A percentile compares a stretch with the other conserved stretches of the same genome.
These are phyloP conservation scores for Cataglyphis altisquamis DNA, from an alignment of 2,888 invertebrate genomes.

Conservation along the genomic window DNA sequence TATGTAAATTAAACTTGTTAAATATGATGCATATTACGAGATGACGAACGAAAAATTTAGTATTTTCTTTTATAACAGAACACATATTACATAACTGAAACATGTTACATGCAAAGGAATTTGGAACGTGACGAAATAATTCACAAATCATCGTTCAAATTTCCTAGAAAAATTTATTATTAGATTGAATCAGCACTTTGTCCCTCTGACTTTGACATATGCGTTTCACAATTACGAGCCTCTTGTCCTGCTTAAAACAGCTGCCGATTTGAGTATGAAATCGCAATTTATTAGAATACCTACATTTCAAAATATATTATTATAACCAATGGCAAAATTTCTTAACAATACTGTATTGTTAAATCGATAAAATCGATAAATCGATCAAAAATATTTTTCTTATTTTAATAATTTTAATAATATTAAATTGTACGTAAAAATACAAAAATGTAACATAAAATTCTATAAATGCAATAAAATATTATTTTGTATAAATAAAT, in stretches of 20 bases:
- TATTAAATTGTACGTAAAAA: neutral
- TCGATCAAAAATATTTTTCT: neutral
- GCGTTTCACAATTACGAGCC: conserved; percentile 59
- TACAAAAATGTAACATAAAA: neutral
- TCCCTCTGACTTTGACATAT: conserved; percentile 66
- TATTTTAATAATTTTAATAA: conserved; percentile 6
- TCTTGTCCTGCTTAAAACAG: conserved; percentile 66
- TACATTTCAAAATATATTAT: conserved; percentile 12
- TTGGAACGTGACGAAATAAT: conserved; percentile 31
- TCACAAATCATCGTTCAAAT: conserved; percentile 38
- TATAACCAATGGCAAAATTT: conserved; percentile 5
- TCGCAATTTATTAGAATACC: conserved; percentile 27
- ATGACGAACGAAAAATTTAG: neutral
- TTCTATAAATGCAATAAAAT: neutral
- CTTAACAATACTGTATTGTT: neutral
- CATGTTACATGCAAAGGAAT: neutral
- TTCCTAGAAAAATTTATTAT: conserved; percentile 54
- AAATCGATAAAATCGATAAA: neutral
- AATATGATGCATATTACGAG: neutral
- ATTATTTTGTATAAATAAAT: neutral
- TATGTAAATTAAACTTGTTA: neutral
- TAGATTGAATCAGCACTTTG: conserved; percentile 50
- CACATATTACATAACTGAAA: neutral
- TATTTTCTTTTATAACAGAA: conserved; percentile 1
- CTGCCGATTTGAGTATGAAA: conserved; percentile 44